phyloP scores from a whole-genome alignment of 2,888 invertebrate species.

The Lissonota sp. region DNA sequence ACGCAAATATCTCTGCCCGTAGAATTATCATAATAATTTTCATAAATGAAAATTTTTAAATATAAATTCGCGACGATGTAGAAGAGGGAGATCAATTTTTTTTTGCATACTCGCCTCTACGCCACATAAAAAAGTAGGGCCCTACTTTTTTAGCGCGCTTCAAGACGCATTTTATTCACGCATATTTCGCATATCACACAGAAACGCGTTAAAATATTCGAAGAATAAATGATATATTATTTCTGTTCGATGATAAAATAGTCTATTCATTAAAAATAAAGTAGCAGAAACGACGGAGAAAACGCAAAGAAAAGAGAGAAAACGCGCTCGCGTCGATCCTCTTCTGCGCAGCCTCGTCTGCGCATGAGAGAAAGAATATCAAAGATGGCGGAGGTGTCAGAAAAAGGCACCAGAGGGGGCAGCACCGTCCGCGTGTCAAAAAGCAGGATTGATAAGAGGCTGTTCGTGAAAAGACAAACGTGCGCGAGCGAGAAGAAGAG shows the following conservation, averaged over 20 bases:
- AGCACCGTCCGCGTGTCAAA: constrained; percentile 50
- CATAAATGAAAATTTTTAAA: too few relatives aligned
- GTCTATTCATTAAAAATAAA: neutral
- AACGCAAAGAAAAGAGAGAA: constrained; percentile 34
- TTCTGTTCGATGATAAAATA: neutral
- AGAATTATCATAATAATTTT: neutral
- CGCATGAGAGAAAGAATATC: too few relatives aligned
- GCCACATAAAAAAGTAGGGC: neutral
- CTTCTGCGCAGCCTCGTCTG: constrained; percentile 66
- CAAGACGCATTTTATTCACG: neutral
- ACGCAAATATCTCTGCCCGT: constrained; percentile 10
- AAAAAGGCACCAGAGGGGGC: constrained; percentile 64
- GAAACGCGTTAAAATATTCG: neutral
- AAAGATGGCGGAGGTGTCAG: constrained; percentile 62
- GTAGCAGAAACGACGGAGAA: neutral
- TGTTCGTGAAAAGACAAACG: constrained; percentile 71
- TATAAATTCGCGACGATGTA: too few relatives aligned
- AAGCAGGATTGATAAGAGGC: constrained; percentile 74
- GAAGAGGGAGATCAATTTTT: neutral
- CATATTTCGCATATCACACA: neutral
- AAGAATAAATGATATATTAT: neutral
- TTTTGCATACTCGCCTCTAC: neutral
- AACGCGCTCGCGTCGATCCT: constrained; percentile 30
- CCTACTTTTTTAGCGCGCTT: neutral
- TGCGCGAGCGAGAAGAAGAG: constrained; percentile 55